These are phyloP conservation scores for Ormyrus labotus DNA, from an alignment of 2,888 invertebrate genomes.

Conservation along the genomic window DNA sequence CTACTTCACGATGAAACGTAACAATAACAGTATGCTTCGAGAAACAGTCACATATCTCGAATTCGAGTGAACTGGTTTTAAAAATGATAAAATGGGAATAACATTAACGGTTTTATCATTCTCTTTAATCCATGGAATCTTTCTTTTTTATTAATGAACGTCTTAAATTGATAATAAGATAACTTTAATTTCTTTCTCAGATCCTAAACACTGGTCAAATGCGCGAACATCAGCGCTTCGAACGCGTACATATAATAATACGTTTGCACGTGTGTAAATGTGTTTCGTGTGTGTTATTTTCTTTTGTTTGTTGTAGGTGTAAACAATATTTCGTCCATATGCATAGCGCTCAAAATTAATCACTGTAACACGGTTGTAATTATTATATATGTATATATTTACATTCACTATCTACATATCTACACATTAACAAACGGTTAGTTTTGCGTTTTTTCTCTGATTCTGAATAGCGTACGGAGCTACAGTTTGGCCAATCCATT, in stretches of 20 bases:
- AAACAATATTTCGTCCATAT: constrained; percentile 57
- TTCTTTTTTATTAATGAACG: constrained; percentile 49
- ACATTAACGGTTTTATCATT: constrained; percentile 48
- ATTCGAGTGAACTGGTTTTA: constrained; percentile 46
- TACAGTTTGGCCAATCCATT: constrained; percentile 41
- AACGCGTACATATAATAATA: constrained; percentile 55
- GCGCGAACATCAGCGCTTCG: constrained; percentile 53
- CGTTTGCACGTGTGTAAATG: constrained; percentile 55
- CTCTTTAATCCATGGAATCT: constrained; percentile 28
- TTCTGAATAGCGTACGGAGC: constrained; percentile 49
- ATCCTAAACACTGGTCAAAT: constrained; percentile 61
- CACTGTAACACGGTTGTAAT: constrained; percentile 66
- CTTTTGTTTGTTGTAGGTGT: constrained; percentile 47
- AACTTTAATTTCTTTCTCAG: constrained; percentile 57
- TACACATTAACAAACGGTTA: constrained; percentile 76
- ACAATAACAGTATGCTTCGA: constrained; percentile 54
- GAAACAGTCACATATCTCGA: constrained; percentile 52
- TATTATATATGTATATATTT: constrained; percentile 70
- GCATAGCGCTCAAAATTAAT: constrained; percentile 61
- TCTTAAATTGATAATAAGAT: constrained; percentile 54
- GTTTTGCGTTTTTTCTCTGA: constrained; percentile 63
- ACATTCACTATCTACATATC: constrained; percentile 76
- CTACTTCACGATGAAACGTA: constrained; percentile 55
- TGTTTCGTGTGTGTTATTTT: constrained; percentile 51
- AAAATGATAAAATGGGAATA: constrained; percentile 55